Evolutionary conservation across 2,888 invertebrate genomes (phyloP).

Genomic region (Ectemnius continuus): DNA sequence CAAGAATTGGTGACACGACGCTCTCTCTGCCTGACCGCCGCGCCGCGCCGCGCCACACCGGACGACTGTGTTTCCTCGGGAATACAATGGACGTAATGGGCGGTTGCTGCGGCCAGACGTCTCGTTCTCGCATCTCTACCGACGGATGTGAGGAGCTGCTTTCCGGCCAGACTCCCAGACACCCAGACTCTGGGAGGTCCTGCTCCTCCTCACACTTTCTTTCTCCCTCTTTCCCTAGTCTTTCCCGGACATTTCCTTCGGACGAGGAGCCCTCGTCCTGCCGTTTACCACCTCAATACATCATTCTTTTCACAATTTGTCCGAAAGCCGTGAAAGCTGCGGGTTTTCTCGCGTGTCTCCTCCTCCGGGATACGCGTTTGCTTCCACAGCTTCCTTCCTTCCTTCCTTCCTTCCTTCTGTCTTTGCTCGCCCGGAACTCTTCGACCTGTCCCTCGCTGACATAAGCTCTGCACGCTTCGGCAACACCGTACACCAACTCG

Average conservation of each 20-base stretch:
- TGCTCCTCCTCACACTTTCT: no score
- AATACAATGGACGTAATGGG: slow-evolving; percentile 69
- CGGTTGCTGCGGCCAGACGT: slow-evolving; percentile 72
- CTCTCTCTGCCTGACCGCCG: slow-evolving; percentile 27
- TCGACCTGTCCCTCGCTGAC: background rate
- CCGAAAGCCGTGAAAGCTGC: slow-evolving; percentile 70
- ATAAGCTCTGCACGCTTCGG: slow-evolving; percentile 27
- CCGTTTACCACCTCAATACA: slow-evolving; percentile 67
- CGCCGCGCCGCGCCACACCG: no score
- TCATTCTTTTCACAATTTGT: slow-evolving; percentile 74
- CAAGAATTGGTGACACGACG: slow-evolving; percentile 23
- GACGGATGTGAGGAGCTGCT: slow-evolving; percentile 62
- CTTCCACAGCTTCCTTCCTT: slow-evolving; percentile 22
- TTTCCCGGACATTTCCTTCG: slow-evolving; percentile 53
- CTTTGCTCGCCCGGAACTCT: background rate
- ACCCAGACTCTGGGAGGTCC: slow-evolving; percentile 66
- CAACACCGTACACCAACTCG: background rate
- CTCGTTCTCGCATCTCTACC: slow-evolving; percentile 61
- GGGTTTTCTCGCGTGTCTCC: slow-evolving; percentile 44
- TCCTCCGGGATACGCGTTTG: slow-evolving; percentile 29
- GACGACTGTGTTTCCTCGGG: slow-evolving; percentile 55
- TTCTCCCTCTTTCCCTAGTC: no score
- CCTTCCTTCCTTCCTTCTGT: background rate
- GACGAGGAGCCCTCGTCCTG: slow-evolving; percentile 52
- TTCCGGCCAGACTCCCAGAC: slow-evolving; percentile 33